phyloP scores from a whole-genome alignment of 37 sponge, comb jelly and placozoan genomes.

The Ephydatia muelleri region DNA sequence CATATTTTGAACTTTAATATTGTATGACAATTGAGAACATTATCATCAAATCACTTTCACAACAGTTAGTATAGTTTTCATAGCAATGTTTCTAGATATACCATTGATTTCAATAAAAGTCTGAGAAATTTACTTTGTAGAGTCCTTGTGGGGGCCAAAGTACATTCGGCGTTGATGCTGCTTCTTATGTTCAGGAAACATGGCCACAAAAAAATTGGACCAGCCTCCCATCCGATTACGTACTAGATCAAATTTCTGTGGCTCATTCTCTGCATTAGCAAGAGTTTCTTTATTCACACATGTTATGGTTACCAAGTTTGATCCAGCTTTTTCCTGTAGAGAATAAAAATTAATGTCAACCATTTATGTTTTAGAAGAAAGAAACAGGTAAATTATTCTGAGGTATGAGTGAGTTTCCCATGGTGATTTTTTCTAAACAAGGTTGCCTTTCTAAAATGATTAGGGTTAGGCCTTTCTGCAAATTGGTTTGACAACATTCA shows the following conservation, averaged over 20 bases:
- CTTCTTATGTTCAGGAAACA: constrained; percentile 49
- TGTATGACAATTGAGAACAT: no score
- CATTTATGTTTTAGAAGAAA: not conserved
- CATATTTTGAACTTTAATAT: no score
- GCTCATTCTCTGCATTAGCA: constrained; percentile 7
- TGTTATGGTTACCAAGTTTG: constrained; percentile 35
- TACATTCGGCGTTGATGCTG: constrained; percentile 28
- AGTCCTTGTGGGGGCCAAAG: constrained; percentile 29
- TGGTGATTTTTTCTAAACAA: no score
- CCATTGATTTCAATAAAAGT: no score
- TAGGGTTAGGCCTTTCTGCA: no score
- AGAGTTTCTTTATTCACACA: constrained; percentile 27
- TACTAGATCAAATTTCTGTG: constrained; percentile 49
- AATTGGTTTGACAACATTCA: no score
- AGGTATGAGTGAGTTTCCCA: no score
- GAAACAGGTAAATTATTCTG: no score
- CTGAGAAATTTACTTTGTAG: constrained; percentile 7
- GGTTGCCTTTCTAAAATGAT: no score
- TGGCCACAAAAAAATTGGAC: constrained; percentile 48
- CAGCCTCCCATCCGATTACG: constrained; percentile 53
- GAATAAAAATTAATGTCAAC: not conserved
- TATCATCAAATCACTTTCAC: no score
- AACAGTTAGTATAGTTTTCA: no score
- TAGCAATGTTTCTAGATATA: no score
- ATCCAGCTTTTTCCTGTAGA: constrained; percentile 30